Evolutionary conservation across 2,888 invertebrate species (phyloP), one percentile per base, ranked within the genome.

Genomic region (Acronicta alni): DNA sequence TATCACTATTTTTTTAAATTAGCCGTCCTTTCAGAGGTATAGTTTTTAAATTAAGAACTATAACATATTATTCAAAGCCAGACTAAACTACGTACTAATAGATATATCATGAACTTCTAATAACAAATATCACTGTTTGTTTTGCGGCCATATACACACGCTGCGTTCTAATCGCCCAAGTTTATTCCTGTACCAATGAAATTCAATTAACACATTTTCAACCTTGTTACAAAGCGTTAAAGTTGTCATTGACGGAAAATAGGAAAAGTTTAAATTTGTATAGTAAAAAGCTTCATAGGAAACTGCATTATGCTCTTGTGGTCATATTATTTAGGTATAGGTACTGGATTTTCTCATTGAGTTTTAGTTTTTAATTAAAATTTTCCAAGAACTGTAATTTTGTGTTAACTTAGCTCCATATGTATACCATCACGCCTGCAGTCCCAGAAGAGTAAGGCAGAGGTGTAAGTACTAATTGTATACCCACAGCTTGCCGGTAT

Each of bases 161-260:
- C 41, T 48, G 53, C 23, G 60, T 62, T 68, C 69, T 68, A 26
- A 69, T 49, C 54, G 70, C 16, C 37, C 17, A 66, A 69, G 18
- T 69, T 69, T 35, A 54, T 54, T 43, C 17, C 18, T 35, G 46
- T 26, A 46, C 16, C 12, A 20, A 15, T 8, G 0, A 26, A 12
- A 35, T 4, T 7, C 41, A 1, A 6, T 39, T 9, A 43, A 12
- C 12, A 9, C 1, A 46, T n/a, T 44, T 10, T 47, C 9, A 0
- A 47, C 38, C 17, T 14, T 51, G 9, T 30, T 2, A 0, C 8
- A 6, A 12, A 1, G 2, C 0, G 0, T 0, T 46, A 49, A 32
- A 20, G 26, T 18, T n/a, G 18, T 14, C 7, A 1, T 12, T 0
- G 38, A 49, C 48, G 17, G 65, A 37, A 53, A 54, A 46, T 26